phyloP scores from a whole-genome alignment of 2,888 invertebrate genomes.

The Dynastes hyllus region DNA sequence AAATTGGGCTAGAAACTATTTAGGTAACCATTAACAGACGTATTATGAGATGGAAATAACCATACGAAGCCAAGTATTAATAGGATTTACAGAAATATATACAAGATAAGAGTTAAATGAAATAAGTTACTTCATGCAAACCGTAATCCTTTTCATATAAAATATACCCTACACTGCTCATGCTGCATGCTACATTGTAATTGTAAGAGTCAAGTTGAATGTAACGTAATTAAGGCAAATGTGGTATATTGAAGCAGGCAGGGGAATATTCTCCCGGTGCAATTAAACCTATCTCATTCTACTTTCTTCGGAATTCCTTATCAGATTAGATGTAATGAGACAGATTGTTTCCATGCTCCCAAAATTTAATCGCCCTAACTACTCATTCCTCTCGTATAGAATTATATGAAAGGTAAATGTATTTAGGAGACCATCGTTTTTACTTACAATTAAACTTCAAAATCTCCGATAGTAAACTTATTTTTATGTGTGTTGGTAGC shows the following conservation, averaged over 20 bases:
- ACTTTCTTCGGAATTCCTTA: neutral
- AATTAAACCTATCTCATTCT: conserved; percentile 27
- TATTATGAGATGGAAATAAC: too few relatives aligned
- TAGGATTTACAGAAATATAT: neutral
- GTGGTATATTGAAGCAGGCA: conserved; percentile 1
- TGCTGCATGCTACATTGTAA: conserved; percentile 32
- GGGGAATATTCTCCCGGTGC: conserved; percentile 17
- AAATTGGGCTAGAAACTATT: too few relatives aligned
- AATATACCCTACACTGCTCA: neutral
- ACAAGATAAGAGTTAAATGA: neutral
- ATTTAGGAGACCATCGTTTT: conserved; percentile 17
- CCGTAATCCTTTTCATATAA: neutral
- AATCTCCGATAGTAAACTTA: conserved; percentile 84
- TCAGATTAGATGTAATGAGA: conserved; percentile 7
- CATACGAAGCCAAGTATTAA: too few relatives aligned
- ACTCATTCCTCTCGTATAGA: conserved; percentile 27
- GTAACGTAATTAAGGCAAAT: conserved; percentile 1
- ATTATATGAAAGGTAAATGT: neutral
- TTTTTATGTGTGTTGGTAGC: conserved; percentile 71
- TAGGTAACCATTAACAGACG: too few relatives aligned
- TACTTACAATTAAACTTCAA: conserved; percentile 78
- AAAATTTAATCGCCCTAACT: conserved; percentile 6
- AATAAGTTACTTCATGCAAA: conserved; percentile 22
- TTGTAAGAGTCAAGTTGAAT: neutral
- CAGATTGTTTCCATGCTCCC: conserved; percentile 25